phyloP scores from a whole-genome alignment of 2,797 vertebrate species.

The Sardinella longiceps region DNA sequence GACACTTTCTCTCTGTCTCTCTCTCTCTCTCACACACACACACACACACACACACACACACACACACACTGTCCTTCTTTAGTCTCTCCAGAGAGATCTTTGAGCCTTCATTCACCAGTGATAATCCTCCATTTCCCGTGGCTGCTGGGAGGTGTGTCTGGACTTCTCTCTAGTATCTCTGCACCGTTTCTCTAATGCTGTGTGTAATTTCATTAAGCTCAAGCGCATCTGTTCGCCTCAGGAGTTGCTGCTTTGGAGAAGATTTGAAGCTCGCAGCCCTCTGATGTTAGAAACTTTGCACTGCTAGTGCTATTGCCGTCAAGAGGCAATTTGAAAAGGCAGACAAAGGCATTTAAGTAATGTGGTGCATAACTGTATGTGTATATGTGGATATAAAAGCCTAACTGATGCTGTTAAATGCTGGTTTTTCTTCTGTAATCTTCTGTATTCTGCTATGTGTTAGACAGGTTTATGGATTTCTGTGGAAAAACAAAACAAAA shows the following conservation, averaged over 20 bases:
- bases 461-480: neutral
- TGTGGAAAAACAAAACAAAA: neutral
- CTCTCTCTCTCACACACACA: constrained; percentile 35
- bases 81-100: constrained; percentile 42
- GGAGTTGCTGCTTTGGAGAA: constrained; percentile 56
- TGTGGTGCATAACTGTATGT: neutral
- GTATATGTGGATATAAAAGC: neutral
- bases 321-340: neutral
- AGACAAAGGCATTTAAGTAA: neutral
- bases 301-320: neutral
- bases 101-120: constrained; percentile 43
- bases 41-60: too few species aligned
- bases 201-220: constrained; percentile 73
- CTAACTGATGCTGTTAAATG: too few species aligned
- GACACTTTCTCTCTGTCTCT: too few species aligned
- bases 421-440: too few species aligned
- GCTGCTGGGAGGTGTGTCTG: constrained; percentile 54
- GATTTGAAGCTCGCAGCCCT: neutral
- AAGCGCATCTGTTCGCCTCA: constrained; percentile 54
- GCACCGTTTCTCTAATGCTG: constrained; percentile 55
- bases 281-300: neutral
- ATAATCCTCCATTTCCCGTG: constrained; percentile 57
- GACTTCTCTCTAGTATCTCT: constrained; percentile 53
- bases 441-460: too few species aligned
- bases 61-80: constrained; percentile 37